Evolutionary conservation across 2,113 vertebrate genomes (phyloP).

Genomic region (Heterotis niloticus): DNA sequence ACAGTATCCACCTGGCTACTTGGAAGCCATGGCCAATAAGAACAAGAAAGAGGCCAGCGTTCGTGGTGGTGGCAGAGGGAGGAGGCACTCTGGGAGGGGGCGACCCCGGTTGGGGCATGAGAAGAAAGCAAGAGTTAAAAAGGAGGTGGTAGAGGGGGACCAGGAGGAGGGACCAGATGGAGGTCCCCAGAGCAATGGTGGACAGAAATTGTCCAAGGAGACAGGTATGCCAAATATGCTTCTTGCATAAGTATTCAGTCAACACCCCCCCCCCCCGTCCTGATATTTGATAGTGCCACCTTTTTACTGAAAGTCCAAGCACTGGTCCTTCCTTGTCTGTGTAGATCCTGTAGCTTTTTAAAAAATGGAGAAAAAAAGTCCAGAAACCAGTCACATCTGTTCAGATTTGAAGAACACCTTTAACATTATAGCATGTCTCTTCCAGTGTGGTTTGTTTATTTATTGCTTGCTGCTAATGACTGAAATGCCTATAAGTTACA

Average conservation of each 20-base stretch:
- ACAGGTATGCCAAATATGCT: slow-evolving; percentile 58
- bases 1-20: slow-evolving; percentile 94
- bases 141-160: slow-evolving; percentile 45
- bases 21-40: slow-evolving; percentile 91
- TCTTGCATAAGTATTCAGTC: too few species aligned
- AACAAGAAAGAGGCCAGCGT: slow-evolving; percentile 77
- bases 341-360: neutral
- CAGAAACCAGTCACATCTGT: neutral
- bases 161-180: slow-evolving; percentile 41
- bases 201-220: slow-evolving; percentile 69
- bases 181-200: slow-evolving; percentile 69
- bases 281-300: too few species aligned
- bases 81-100: slow-evolving; percentile 69
- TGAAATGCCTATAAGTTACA: neutral
- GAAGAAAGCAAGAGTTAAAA: slow-evolving; percentile 51
- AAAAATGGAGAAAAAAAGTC: neutral
- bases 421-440: neutral
- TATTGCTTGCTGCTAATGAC: neutral
- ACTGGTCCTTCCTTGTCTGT: too few species aligned
- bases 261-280: too few species aligned
- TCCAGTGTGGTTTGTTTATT: neutral
- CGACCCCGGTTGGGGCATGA: slow-evolving; percentile 57
- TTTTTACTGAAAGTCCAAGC: too few species aligned
- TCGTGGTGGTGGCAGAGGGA: slow-evolving; percentile 53
- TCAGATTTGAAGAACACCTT: neutral